Base-by-base conservation (phyloP, 2,888 invertebrate species). In the Chaetoderma sp. region DNA sequence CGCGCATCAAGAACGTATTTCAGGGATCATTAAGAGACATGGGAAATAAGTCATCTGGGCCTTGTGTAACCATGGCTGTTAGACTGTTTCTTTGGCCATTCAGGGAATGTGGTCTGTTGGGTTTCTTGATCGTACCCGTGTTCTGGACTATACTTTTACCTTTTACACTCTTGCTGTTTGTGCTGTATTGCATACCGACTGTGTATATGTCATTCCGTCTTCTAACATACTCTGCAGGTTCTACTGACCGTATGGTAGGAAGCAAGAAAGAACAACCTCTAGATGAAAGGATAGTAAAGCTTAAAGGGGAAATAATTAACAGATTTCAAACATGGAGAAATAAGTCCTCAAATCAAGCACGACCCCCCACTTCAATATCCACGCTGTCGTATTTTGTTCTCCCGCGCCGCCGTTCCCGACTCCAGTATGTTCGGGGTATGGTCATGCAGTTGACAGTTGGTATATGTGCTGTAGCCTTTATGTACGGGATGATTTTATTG, bases 1-100 rank as follows among this genome's bases (percentile, higher is more conserved):
- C 27, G 61, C 65, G 45, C 5, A 64, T 74, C 45, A 54, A 65
- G 23, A 32, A 42, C 32, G 65, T 73, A 33, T 54, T 73, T 3
- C 60, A 65, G 10, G 68, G 65, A 3, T 61, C 74, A 1, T 75
- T 76, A 58, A 59, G 60, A 6, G 76, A 75, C 45, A 52, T 76
- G 25, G 68, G 70, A 42, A 63, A 62, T n/a, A 42, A 71, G 1
- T 75, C 76, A 0, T 73, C 71, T 65, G 52, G 73, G 5, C 67
- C 66, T 21, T 62, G 68, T 1, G 44, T 75, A 3, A 57, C 63
- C 2, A 50, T 73, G 50, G 18, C 72, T 10, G 69, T 72, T 13
- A 54, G 60, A 8, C 70, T 73, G 56, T 45, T 73, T 25, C 63
- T 76, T 27, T 75, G 73, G 73, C 76, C 76, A 0, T 76, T 76